Conservation (phyloP, 1,140 invertebrate genomes). For the Trissolcus basalis region DNA sequence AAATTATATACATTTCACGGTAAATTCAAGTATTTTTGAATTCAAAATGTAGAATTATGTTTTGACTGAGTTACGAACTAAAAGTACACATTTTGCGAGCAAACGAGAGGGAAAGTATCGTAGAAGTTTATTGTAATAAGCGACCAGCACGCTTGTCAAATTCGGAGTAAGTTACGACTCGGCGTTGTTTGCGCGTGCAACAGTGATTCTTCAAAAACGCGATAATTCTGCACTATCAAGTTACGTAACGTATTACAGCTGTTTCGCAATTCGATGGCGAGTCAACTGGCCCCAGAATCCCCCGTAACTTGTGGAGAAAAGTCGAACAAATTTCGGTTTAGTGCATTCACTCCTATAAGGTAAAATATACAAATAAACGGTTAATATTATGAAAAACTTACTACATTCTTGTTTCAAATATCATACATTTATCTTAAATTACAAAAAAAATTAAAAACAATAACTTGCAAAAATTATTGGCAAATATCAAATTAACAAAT, state of each 20-base stretch:
- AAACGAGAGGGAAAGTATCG: too few relatives aligned
- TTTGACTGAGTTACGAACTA: too few relatives aligned
- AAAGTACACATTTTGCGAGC: too few relatives aligned
- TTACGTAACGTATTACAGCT: conserved; percentile 61
- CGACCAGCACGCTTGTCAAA: conserved; percentile 12
- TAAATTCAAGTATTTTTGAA: too few relatives aligned
- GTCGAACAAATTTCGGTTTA: conserved; percentile 40
- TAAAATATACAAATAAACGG: conserved; percentile 19
- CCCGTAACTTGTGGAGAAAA: conserved; percentile 49
- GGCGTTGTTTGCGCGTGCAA: conserved; percentile 37
- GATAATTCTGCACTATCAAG: conserved; percentile 47
- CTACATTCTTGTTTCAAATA: too few relatives aligned
- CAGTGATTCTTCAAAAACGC: conserved; percentile 42
- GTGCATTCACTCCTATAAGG: conserved; percentile 37
- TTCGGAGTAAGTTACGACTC: conserved; percentile 18
- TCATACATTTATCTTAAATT: too few relatives aligned
- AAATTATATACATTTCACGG: too few relatives aligned
- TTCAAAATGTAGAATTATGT: too few relatives aligned
- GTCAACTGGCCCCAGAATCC: conserved; percentile 58
- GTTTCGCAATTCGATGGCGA: conserved; percentile 62
- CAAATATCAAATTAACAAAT: too few relatives aligned
- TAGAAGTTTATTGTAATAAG: not conserved
- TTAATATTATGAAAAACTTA: not conserved
- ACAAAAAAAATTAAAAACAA: too few relatives aligned
- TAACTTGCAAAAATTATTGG: too few relatives aligned